These are phyloP conservation scores for Saccostrea echinata DNA, from an alignment of 1,140 invertebrate species.

Conservation along the genomic window DNA sequence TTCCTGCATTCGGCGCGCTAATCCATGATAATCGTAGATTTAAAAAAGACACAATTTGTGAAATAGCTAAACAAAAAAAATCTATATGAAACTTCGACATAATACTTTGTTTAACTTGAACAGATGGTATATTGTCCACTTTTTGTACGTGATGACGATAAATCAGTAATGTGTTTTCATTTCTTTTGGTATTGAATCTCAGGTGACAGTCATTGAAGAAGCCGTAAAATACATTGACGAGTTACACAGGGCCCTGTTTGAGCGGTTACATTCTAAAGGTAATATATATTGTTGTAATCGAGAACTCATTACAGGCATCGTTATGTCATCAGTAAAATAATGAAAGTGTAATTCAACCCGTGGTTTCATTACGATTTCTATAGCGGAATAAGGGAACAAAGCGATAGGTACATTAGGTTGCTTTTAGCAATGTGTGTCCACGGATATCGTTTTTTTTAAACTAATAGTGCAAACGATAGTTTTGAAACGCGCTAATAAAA, in stretches of 20 bases:
- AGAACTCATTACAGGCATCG: neutral
- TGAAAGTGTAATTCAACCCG: neutral
- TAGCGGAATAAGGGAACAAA: neutral
- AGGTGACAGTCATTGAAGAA: slow-evolving; percentile 67
- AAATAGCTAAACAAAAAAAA: too few relatives aligned
- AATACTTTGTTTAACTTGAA: too few relatives aligned
- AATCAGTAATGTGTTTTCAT: neutral
- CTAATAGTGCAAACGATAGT: neutral
- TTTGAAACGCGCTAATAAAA: neutral
- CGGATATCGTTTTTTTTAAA: neutral
- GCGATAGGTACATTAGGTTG: neutral
- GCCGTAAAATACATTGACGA: slow-evolving; percentile 66
- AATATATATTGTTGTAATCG: slow-evolving; percentile 1
- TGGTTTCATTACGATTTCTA: neutral
- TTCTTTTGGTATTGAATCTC: slow-evolving; percentile 10
- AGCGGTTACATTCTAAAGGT: slow-evolving; percentile 61
- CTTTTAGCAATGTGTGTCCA: neutral
- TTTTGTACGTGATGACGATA: too few relatives aligned
- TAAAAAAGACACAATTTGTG: too few relatives aligned
- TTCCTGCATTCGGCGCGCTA: too few relatives aligned
- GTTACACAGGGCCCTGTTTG: slow-evolving; percentile 60
- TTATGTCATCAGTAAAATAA: neutral
- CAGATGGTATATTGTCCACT: too few relatives aligned
- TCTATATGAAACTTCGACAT: too few relatives aligned
- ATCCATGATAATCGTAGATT: too few relatives aligned